Evolutionary conservation across 1,140 invertebrate genomes (phyloP), one percentile per base, ranked within the genome.

Genomic region (Parapsyche elsis): DNA sequence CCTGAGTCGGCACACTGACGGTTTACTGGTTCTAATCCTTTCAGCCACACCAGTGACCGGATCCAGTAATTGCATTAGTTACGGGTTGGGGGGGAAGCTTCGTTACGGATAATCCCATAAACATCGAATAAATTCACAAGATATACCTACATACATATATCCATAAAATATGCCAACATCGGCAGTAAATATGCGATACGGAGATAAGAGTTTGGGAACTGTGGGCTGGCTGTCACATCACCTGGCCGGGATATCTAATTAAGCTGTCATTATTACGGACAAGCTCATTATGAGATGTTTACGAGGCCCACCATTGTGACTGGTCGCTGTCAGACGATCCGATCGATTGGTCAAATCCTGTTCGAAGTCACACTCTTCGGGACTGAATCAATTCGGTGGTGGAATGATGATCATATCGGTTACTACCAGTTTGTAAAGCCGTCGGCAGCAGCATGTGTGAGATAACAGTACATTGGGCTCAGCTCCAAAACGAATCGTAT

Each of bases 211-310:
- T 7, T 38, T 1, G 30, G 30, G n/a, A n/a, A n/a, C n/a, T n/a
- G n/a, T n/a, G n/a, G 45, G 45, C 12, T 23, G 24, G 1, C 49
- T 75, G 73, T 75, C 73, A 75, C 45, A 46, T 53, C 45, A 67
- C 9, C 21, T 24, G 45, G 49, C 73, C 45, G 16, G n/a, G 49
- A 46, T 75, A 57, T 75, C 73, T 75, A 75, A 75, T 75, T 75
- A 75, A 75, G 73, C 73, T 57, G 73, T 75, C 73, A 75, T 46
- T 75, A 46, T 57, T n/a, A 46, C 10, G 73, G 57, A 57, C 19
- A 10, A n/a, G 73, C 73, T 75, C 73, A 57, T 75, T 75, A 75
- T 75, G 73, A 75, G 53, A 75, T 75, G 45, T 75, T 75, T 75
- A 67, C 64, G 21, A 30, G 64, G 64, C 23, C 64, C 64, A 67